Evolutionary conservation across 2,113 vertebrate species (phyloP).

Genomic region (Porphyrio hochstetteri): DNA sequence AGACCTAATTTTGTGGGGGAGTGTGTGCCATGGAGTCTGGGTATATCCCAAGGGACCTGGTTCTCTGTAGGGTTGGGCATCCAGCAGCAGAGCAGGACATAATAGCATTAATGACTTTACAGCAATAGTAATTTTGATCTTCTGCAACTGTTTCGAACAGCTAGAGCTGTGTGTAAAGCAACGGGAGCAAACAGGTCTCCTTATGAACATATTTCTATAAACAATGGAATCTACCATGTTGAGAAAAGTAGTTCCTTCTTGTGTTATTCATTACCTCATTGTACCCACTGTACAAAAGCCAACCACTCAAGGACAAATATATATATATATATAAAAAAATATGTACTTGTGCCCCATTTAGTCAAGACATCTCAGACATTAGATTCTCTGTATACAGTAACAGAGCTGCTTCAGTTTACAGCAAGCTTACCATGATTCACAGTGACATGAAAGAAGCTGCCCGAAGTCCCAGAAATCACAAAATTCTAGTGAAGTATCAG

Average conservation of each 20-base stretch:
- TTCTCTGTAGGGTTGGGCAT: not conserved
- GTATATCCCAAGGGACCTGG: not conserved
- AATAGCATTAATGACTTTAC: not conserved
- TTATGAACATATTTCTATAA: not conserved
- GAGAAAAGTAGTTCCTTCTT: not conserved
- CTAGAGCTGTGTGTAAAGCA: not conserved
- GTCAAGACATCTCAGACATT: not conserved
- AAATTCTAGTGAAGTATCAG: not conserved
- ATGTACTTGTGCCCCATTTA: not conserved
- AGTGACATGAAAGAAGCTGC: not conserved
- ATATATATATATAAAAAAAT: not conserved
- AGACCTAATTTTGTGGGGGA: not conserved
- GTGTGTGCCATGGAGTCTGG: not conserved
- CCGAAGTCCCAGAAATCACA: not conserved
- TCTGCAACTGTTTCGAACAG: not conserved
- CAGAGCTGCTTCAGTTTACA: not conserved
- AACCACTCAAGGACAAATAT: not conserved
- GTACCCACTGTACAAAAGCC: not conserved
- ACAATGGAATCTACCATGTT: not conserved
- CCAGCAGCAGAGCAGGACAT: not conserved
- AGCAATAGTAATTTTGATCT: not conserved
- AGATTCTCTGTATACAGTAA: not conserved
- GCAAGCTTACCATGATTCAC: not conserved
- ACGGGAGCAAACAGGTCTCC: not conserved
- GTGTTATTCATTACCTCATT: not conserved